These are phyloP conservation scores for Lacanobia wlatinum DNA, from an alignment of 2,888 invertebrate genomes.

Conservation along the genomic window DNA sequence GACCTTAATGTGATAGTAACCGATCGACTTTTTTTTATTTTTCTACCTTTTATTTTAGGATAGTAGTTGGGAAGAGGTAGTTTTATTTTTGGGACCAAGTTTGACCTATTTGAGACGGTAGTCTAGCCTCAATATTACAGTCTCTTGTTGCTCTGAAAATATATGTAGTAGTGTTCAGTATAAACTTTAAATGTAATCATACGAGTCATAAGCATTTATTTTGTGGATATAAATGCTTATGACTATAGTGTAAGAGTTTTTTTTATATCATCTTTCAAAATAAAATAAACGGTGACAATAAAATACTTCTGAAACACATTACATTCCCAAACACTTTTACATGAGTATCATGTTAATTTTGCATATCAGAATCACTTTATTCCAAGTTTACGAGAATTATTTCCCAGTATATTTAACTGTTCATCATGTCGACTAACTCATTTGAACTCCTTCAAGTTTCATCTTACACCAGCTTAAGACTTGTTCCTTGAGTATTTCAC, in stretches of 20 bases:
- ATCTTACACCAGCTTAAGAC: slow-evolving; percentile 31
- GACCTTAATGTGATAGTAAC: slow-evolving; percentile 65
- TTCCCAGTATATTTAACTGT: background rate
- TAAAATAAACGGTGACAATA: no score
- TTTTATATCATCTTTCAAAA: no score
- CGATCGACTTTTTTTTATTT: slow-evolving; percentile 57
- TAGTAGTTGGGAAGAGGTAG: slow-evolving; percentile 23
- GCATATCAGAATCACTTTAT: background rate
- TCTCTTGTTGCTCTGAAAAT: background rate
- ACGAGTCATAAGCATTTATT: no score
- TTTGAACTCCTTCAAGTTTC: slow-evolving; percentile 11
- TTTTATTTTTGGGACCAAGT: slow-evolving; percentile 19
- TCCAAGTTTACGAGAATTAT: background rate
- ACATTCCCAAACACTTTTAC: no score
- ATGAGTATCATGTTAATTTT: background rate
- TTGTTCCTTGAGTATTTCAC: slow-evolving; percentile 37
- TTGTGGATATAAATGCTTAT: no score
- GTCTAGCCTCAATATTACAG: background rate
- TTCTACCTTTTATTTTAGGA: slow-evolving; percentile 38
- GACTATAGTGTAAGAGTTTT: no score
- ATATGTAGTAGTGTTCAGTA: no score
- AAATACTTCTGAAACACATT: no score
- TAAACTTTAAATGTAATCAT: no score
- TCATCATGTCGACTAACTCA: background rate
- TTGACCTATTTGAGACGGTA: slow-evolving; percentile 1